Conservation (phyloP, 2,113 vertebrate genomes). For the Sinocyclocheilus grahami region DNA sequence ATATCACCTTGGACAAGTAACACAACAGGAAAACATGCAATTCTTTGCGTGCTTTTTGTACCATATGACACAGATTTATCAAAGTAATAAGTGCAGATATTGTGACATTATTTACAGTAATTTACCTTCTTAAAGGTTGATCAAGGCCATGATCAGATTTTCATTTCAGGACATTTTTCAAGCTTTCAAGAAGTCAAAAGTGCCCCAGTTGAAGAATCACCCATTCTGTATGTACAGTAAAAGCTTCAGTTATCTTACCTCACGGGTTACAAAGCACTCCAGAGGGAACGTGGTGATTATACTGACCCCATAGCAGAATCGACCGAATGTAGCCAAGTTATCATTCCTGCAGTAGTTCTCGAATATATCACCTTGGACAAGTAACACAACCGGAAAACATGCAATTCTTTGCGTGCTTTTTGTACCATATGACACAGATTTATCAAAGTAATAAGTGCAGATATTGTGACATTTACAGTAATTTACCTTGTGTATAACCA, state of each 20-base stretch:
- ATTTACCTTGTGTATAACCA: conserved; percentile 91
- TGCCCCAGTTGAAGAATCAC: background rate
- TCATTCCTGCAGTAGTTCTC: conserved; percentile 96
- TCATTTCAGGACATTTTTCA: background rate
- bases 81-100: background rate
- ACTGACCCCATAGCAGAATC: conserved; percentile 91
- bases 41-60: too few species aligned
- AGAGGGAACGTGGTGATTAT: conserved; percentile 93
- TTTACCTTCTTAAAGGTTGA: background rate
- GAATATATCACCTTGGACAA: conserved; percentile 87
- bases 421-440: background rate
- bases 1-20: conserved; percentile 81
- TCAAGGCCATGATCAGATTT: background rate
- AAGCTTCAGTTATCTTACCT: conserved; percentile 74
- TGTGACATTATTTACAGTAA: background rate
- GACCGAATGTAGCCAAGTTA: conserved; percentile 87
- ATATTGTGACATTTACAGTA: background rate
- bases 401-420: too few species aligned
- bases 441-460: background rate
- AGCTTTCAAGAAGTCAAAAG: background rate
- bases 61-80: background rate
- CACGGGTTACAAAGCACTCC: conserved; percentile 95
- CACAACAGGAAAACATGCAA: background rate
- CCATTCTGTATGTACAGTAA: background rate
- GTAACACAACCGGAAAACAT: background rate